Evolutionary conservation across 2,888 invertebrate species (phyloP).

Genomic region (Trissonchulus latispiculum): DNA sequence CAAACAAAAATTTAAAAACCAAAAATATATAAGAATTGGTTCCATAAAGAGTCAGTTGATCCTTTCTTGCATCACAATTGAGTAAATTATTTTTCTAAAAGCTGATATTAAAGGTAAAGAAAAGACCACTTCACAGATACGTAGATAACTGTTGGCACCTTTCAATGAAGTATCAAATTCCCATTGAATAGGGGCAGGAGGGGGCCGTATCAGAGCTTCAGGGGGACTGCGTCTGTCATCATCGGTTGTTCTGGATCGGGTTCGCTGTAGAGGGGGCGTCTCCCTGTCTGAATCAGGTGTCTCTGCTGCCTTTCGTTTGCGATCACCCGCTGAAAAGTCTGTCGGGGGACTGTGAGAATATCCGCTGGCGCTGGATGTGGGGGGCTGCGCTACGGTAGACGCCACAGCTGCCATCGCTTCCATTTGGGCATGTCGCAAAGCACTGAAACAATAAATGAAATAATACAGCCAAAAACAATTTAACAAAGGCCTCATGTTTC

Average conservation of each 20-base stretch:
- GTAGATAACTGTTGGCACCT: no score
- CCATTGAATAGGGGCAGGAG: neutral
- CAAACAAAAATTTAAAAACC: slow-evolving; percentile 69
- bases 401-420: slow-evolving; percentile 5
- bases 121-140: no score
- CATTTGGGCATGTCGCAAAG: neutral
- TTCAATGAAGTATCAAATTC: neutral
- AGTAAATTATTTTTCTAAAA: no score
- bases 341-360: neutral
- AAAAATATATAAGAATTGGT: neutral
- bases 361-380: neutral
- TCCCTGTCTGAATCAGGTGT: neutral
- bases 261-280: neutral
- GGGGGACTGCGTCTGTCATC: neutral
- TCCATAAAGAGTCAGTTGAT: neutral
- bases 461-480: neutral
- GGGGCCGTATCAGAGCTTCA: neutral
- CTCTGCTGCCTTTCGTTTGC: neutral
- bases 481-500: no score
- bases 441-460: neutral
- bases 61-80: no score
- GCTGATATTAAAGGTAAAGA: no score
- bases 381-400: slow-evolving; percentile 53
- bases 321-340: neutral
- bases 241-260: neutral